Evolutionary conservation across 2,797 vertebrate genomes (phyloP).

Genomic region (Poecilia velifera): DNA sequence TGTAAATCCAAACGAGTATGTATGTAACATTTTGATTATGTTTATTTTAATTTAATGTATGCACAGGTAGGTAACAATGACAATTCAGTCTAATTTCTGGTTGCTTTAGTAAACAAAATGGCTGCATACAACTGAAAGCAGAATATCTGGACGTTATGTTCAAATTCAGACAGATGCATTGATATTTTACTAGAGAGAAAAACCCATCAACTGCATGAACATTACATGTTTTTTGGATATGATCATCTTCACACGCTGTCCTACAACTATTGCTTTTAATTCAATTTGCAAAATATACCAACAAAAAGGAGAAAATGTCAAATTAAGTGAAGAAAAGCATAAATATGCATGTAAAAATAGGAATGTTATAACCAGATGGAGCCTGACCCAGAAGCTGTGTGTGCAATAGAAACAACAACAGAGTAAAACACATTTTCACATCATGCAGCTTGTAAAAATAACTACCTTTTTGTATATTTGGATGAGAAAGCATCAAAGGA

Average conservation of each 20-base stretch:
- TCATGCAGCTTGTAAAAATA: slow-evolving; percentile 20
- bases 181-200: not conserved
- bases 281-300: not conserved
- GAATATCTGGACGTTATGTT: not conserved
- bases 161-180: not conserved
- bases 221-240: not conserved
- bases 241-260: not conserved
- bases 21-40: not conserved
- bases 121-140: not conserved
- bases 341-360: slow-evolving; percentile 26
- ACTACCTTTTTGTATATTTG: slow-evolving; percentile 4
- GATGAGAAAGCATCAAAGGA: slow-evolving; percentile 1
- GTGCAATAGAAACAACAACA: slow-evolving; percentile 7
- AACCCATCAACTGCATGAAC: not conserved
- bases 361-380: slow-evolving; percentile 17
- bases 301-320: slow-evolving; percentile 18
- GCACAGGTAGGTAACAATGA: not conserved
- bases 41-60: not conserved
- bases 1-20: not conserved
- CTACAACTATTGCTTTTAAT: not conserved
- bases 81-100: not conserved
- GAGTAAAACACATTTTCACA: not conserved
- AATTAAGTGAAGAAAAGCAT: slow-evolving; percentile 31
- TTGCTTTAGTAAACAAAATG: not conserved
- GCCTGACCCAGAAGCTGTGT: slow-evolving; percentile 1